Evolutionary conservation across 2,797 vertebrate genomes (phyloP).

Genomic region (Amazona finschi): DNA sequence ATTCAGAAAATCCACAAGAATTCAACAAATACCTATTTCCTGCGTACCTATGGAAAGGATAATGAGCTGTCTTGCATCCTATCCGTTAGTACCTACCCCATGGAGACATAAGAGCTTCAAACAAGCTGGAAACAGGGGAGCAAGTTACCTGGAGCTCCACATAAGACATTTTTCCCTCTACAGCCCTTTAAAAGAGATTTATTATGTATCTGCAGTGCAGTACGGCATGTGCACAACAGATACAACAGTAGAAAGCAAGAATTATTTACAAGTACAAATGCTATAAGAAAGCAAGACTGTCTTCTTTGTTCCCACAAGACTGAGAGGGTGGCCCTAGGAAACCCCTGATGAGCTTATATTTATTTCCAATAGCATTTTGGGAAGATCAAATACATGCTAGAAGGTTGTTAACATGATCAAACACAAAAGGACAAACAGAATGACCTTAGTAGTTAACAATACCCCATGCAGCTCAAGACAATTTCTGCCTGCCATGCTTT

Average conservation of each 20-base stretch:
- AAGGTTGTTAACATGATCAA: not conserved
- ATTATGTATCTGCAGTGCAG: not conserved
- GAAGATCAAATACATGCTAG: not conserved
- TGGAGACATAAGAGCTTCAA: not conserved
- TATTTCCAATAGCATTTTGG: not conserved
- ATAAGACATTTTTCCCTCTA: not conserved
- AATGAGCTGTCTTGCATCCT: rapidly evolving
- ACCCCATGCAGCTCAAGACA: rapidly evolving
- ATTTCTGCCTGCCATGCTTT: not conserved
- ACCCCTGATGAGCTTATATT: not conserved
- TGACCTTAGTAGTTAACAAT: not conserved
- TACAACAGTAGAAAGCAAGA: rapidly evolving
- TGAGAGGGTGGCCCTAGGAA: not conserved
- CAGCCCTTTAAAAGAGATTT: not conserved
- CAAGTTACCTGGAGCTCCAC: not conserved
- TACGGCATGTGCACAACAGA: not conserved
- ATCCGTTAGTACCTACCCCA: rapidly evolving
- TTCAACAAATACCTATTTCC: not conserved
- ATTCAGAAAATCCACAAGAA: not conserved
- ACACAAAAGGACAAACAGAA: not conserved
- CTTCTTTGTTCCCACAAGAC: not conserved
- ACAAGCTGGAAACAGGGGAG: not conserved
- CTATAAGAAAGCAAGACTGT: not conserved
- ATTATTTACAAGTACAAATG: not conserved
- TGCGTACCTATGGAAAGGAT: rapidly evolving